Evolutionary conservation across 2,888 invertebrate species (phyloP), one percentile per base, ranked within the genome.

Genomic region (Seladonia tumulorum): DNA sequence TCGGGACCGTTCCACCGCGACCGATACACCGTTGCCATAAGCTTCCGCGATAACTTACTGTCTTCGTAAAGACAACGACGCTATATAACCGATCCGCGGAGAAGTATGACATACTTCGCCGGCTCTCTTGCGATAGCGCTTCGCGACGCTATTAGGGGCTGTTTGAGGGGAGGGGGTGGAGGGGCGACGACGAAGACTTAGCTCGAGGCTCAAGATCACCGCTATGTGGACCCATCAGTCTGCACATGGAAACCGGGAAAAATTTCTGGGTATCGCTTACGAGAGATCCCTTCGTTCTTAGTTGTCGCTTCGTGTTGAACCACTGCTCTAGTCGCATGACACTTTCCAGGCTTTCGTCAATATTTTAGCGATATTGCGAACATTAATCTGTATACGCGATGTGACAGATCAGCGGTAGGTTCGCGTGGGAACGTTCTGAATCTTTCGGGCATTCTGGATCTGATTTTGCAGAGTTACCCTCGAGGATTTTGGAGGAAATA

Each of bases 21-120:
- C 87, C 85, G 81, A 88, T 88, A 78, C 84, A 79, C 71, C 71
- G 53, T 66, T 66, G 66, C 53, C 86, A 68, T 82, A 82, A 88
- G 84, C 84, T 87, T 63, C 68, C 68, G 53, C 80, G 81, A 76
- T 86, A 88, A 88, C 85, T 88, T 88, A 88, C 76, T 45, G 79
- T 79, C 70, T 70, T 81, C 53, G 45, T 70, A 76, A 79, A 76
- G 68, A 79, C 76, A 79, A 82, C 78, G 49, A 29, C 68, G 76
- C 81, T 79, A 75, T 42, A 81, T 57, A n/a, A 49, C 47, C 75
- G 79, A 81, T 81, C 74, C 68, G 49, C 63, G 25, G 39, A 66
- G 77, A 79, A 77, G 42, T 81, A 57, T 39, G 25, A 78, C 68
- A 63, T 77, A 79, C 45, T 35, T 68, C 66, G 16, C 12, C 63